These are phyloP conservation scores for Balaeniceps rex DNA, from an alignment of 2,113 vertebrate species.

Conservation along the genomic window DNA sequence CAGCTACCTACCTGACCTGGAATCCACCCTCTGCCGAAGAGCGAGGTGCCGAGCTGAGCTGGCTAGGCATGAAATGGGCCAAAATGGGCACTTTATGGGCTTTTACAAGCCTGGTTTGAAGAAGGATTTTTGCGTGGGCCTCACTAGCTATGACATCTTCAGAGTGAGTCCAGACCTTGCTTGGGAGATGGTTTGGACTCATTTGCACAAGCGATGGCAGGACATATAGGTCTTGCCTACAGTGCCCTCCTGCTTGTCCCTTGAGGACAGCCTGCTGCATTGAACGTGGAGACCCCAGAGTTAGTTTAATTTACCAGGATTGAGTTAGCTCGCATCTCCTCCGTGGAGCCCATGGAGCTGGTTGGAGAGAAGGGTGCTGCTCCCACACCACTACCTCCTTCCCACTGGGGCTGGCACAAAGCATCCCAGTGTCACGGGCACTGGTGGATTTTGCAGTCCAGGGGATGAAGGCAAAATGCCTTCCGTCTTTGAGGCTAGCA, in stretches of 20 bases:
- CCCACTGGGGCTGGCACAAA: not conserved
- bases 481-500: not conserved
- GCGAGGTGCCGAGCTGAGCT: not conserved
- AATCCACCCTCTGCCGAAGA: not conserved
- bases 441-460: not conserved
- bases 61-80: not conserved
- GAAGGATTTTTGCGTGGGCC: not conserved
- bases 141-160: not conserved
- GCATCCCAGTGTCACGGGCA: not conserved
- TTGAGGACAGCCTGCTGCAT: not conserved
- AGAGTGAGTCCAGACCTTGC: not conserved
- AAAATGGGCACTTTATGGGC: not conserved
- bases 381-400: not conserved
- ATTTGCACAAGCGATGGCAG: not conserved
- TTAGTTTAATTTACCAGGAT: not conserved
- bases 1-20: not conserved
- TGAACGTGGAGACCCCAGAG: rapidly evolving
- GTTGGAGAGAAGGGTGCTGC: not conserved
- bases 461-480: not conserved
- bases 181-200: not conserved
- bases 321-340: not conserved
- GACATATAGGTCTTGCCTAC: not conserved
- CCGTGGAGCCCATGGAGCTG: not conserved
- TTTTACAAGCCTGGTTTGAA: not conserved
- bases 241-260: not conserved